A percentile compares a stretch with the other conserved stretches of the same genome.
phyloP scores from a whole-genome alignment of 2,113 vertebrate genomes.

The Sorex fumeus region DNA sequence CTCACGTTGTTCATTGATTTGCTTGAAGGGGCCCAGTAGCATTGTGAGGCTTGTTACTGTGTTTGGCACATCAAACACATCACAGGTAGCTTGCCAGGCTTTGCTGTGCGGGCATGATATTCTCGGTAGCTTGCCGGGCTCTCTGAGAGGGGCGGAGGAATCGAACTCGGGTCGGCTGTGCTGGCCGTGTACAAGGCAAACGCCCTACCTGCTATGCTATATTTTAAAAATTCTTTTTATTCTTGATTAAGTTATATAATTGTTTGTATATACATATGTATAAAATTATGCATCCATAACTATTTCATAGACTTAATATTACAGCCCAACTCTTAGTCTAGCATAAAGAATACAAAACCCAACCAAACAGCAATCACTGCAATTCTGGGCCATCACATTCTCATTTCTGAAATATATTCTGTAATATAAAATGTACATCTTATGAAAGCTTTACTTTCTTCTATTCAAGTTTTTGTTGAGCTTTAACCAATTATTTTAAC shows the following conservation, averaged over 20 bases:
- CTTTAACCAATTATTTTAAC: background rate
- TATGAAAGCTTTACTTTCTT: background rate
- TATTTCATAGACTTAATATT: background rate
- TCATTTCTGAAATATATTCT: background rate
- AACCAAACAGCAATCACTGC: background rate
- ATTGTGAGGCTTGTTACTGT: too few species aligned
- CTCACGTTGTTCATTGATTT: too few species aligned
- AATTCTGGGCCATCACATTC: background rate
- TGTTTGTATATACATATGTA: background rate
- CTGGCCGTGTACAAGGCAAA: too few species aligned
- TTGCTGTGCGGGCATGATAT: too few species aligned
- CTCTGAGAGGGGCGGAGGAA: too few species aligned
- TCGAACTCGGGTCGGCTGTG: too few species aligned
- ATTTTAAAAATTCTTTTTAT: slow-evolving; percentile 29
- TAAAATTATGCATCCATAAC: background rate
- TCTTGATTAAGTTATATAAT: background rate
- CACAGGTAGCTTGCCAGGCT: too few species aligned
- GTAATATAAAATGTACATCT: background rate
- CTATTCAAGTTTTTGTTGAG: background rate
- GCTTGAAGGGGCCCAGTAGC: too few species aligned
- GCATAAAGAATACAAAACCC: background rate
- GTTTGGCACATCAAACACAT: too few species aligned
- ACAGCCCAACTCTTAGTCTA: background rate
- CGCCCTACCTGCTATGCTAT: too few species aligned
- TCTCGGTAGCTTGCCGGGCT: too few species aligned